phyloP scores from a whole-genome alignment of 1,140 invertebrate species.

The Cyclargus thomasi region DNA sequence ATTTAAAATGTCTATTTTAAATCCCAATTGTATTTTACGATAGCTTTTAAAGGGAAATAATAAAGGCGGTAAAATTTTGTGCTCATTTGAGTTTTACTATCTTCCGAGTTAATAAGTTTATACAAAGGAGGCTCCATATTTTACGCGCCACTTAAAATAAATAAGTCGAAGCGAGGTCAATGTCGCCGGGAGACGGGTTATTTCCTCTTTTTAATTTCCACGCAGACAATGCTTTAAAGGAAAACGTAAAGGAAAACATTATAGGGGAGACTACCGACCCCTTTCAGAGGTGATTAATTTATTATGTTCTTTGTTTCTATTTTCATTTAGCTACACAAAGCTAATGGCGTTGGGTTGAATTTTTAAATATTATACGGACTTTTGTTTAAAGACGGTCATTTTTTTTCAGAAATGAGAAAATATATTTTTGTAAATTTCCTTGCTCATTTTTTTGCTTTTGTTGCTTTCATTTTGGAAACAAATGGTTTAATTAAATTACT shows the following conservation, averaged over 20 bases:
- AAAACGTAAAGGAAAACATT: constrained; percentile 70
- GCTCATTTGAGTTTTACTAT: constrained; percentile 11
- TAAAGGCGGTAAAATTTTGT: constrained; percentile 1
- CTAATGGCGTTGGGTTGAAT: constrained; percentile 33
- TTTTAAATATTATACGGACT: constrained; percentile 19
- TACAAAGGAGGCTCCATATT: constrained; percentile 18
- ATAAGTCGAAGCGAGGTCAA: constrained; percentile 40
- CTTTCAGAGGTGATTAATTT: constrained; percentile 70
- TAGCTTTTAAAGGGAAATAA: not conserved
- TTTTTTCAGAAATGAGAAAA: constrained; percentile 5
- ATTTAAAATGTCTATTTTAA: not conserved
- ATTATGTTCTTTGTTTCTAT: constrained; percentile 70
- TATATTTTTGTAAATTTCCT: no score
- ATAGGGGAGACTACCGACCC: constrained; percentile 60
- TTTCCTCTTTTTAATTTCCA: constrained; percentile 69
- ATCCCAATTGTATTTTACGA: not conserved
- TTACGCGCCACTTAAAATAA: constrained; percentile 23
- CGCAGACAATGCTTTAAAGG: constrained; percentile 67
- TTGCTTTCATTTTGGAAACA: no score
- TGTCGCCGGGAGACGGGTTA: constrained; percentile 50
- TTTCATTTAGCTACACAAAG: constrained; percentile 52
- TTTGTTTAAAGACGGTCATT: not conserved
- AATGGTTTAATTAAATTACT: no score
- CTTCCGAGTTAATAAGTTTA: constrained; percentile 12
- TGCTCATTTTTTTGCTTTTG: no score